Base-by-base conservation (phyloP, 2,888 invertebrate species). In the Mactromeris polynyma region DNA sequence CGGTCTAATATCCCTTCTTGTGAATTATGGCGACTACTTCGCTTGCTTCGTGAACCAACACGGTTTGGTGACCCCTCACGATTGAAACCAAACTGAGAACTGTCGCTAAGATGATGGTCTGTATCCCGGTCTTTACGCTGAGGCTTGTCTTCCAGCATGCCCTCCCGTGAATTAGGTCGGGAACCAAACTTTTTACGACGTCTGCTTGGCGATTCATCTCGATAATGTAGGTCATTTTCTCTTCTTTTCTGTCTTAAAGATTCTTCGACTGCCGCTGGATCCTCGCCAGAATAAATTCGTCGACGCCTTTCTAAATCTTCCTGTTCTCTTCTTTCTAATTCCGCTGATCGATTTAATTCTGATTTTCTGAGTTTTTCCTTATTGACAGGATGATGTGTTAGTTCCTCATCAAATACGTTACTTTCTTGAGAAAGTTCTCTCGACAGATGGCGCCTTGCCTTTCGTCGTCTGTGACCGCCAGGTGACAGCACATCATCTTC, bases 331-430 rank as follows among this genome's bases (percentile, higher is more conserved):
- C 89, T 86, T 83, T 90, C 89, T n/a, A 83, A 97, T 21, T 97
- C 97, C 40, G 96, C 96, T 51, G 97, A 97, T 97, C 98, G 98
- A 96, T 98, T 98, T 21, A 98, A 96, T 0, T 98, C 97, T 0
- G 98, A 98, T 96, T 98, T 98, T 54, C 98, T 97, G 93, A 98
- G 98, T 95, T 98, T 98, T 96, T 98, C 98, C 96, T 98, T 98
- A 21, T 90, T 91, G 19, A 92, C 87, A 4, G 94, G 93, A 80
- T 93, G 91, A 69, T 91, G 92, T 38, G 94, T 92, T 51, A 90
- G 85, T 21, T 94, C 94, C 58, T 94, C 93, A 51, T 94, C 94
- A 88, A 95, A 94, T 17, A 95, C 93, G 64, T 92, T 94, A 78
- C 94, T 94, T 83, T 96, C 96, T 73, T 91, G 93, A n/a, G 94